Evolutionary conservation across 2,888 invertebrate genomes (phyloP).

Genomic region (Mystacides longicornis): DNA sequence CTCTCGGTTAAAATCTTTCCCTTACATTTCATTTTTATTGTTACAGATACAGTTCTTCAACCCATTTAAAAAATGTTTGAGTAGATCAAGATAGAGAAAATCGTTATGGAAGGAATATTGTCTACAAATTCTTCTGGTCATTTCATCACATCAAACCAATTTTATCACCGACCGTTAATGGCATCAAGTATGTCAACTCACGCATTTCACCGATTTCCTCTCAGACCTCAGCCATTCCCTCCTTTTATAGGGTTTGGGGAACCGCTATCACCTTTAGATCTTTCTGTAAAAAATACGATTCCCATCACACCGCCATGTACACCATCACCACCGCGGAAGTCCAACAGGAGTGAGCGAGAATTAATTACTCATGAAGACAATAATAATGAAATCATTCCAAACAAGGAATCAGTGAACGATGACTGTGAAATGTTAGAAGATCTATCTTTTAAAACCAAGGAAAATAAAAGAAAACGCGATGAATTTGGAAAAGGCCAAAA

Average conservation of each 20-base stretch:
- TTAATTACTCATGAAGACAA: slow-evolving; percentile 30
- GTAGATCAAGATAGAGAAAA: background rate
- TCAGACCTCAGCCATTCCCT: slow-evolving; percentile 41
- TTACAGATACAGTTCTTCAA: background rate
- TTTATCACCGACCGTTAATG: slow-evolving; percentile 17
- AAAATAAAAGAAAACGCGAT: slow-evolving; percentile 7
- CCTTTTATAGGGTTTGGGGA: slow-evolving; percentile 53
- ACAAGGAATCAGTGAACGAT: slow-evolving; percentile 35
- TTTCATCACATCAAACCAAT: slow-evolving; percentile 19
- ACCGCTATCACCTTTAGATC: slow-evolving; percentile 62
- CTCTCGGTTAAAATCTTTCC: too few relatives aligned
- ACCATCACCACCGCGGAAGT: slow-evolving; percentile 60
- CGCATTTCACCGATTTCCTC: slow-evolving; percentile 17
- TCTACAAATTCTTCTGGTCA: slow-evolving; percentile 19
- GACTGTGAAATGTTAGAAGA: slow-evolving; percentile 9
- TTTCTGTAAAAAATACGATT: slow-evolving; percentile 63
- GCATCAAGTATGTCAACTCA: slow-evolving; percentile 12
- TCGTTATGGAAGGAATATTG: slow-evolving; percentile 19
- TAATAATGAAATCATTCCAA: slow-evolving; percentile 33
- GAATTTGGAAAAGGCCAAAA: slow-evolving; percentile 29
- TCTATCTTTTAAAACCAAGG: background rate
- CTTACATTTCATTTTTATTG: too few relatives aligned
- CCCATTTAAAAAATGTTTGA: background rate
- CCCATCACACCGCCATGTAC: slow-evolving; percentile 73
- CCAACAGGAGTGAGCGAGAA: slow-evolving; percentile 38